Percentiles rank a stretch among this genome's conserved stretches.
phyloP scores from a whole-genome alignment of 2,113 vertebrate genomes.

The Cairina moschata region DNA sequence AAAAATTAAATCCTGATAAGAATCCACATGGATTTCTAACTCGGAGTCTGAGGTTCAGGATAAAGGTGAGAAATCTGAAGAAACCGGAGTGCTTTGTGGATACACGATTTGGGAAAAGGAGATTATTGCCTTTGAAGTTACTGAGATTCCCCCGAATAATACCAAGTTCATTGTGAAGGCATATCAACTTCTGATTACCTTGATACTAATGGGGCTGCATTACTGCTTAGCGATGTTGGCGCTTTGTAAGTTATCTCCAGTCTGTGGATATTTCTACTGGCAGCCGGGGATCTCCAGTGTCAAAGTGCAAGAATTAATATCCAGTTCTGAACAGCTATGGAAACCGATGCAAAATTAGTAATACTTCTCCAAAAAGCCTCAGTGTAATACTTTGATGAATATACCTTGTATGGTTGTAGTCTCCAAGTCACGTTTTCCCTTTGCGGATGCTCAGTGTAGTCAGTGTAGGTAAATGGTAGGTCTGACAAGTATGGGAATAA shows the following conservation, averaged over 20 bases:
- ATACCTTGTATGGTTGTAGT: background rate
- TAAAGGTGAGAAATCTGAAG: slow-evolving; percentile 30
- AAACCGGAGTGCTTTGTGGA: background rate
- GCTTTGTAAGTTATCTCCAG: background rate
- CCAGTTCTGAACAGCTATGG: background rate
- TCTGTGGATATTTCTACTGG: background rate
- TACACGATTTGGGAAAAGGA: background rate
- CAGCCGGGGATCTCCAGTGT: background rate
- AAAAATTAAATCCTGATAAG: slow-evolving; percentile 30
- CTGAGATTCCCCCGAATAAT: background rate
- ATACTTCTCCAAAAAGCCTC: background rate
- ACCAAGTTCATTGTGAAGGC: background rate
- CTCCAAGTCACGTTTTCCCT: background rate
- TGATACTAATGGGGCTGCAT: background rate
- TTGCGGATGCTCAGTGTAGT: background rate
- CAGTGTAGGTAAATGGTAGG: background rate
- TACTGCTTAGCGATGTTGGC: background rate
- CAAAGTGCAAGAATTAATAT: background rate
- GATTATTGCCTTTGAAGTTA: background rate
- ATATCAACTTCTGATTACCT: background rate
- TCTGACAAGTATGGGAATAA: background rate
- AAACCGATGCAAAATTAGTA: background rate
- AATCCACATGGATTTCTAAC: slow-evolving; percentile 35
- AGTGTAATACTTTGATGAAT: background rate
- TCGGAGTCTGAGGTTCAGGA: slow-evolving; percentile 30